Base-by-base conservation (phyloP, 2,113 vertebrate genomes). In the Sclerurus mexicanus region DNA sequence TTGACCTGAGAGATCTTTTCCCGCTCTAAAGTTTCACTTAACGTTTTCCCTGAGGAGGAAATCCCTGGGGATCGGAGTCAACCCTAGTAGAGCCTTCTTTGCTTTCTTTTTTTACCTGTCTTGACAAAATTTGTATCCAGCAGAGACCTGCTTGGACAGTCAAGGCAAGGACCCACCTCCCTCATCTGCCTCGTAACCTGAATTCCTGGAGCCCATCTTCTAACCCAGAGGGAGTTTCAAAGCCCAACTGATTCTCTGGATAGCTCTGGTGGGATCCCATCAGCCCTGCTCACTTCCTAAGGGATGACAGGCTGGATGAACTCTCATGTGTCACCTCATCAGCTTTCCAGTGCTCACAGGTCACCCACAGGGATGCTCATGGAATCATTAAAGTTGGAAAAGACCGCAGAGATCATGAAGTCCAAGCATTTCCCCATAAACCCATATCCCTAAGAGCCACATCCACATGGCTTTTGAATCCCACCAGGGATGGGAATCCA, bases 241-340 rank as follows among this genome's bases (percentile, higher is more conserved):
- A 15, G n/a, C 40, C 7, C 40, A 56, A 52, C 12, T 28, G 53
- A 60, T 31, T 39, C 28, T 35, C 42, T 50, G 40, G 12, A 11
- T 28, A 46, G 7, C 37, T 58, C 33, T 68, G 8, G 12, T 1
- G 35, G 49, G 40, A 87, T 73, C 72, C 16, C 66, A 33, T 44
- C 28, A 66, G 13, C 14, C 8, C 17, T n/a, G 20, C 31, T 44
- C 4, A 15, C 19, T 35, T 83, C 33, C 11, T 14, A 14, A 40
- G 37, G 62, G 37, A 58, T 39, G 13, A 33, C 30, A 67, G 42
- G 21, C 42, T 15, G 12, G 47, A 14, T 55, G 60, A 63, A 55
- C 12, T 27, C 9, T 49, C 4, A 0, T 20, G 20, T 40, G 60
- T 40, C 60, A 42, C 24, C 35, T 30, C 0, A 0, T 6, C 46